A percentile compares a stretch with the other conserved stretches of the same genome.
Conservation (phyloP, 2,797 vertebrate genomes). For the Cryptoprocta ferox region DNA sequence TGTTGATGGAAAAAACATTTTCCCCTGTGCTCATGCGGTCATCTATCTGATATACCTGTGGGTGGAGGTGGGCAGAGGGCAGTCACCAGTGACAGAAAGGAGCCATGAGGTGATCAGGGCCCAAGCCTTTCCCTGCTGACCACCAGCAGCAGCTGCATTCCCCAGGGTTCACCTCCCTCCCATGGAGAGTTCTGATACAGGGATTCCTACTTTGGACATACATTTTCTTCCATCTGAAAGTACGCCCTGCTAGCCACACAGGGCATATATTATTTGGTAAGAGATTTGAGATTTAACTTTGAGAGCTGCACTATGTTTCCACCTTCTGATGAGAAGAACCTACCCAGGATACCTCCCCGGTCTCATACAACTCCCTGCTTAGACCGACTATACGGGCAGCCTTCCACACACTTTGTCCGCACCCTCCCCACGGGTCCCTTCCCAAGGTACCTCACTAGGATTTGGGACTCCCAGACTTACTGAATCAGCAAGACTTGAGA, state of each 20-base stretch:
- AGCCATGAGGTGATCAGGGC: slow-evolving; percentile 74
- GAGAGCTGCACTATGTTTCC: background rate
- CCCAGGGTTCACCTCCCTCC: slow-evolving; percentile 56
- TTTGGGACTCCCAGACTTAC: background rate
- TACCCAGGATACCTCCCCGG: background rate
- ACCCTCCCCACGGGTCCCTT: background rate
- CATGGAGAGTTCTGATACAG: background rate
- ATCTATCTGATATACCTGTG: slow-evolving; percentile 70
- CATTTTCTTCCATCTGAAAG: slow-evolving; percentile 36
- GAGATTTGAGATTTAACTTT: slow-evolving; percentile 19
- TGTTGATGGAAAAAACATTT: slow-evolving; percentile 61
- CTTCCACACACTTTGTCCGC: background rate
- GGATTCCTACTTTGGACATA: background rate
- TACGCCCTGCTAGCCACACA: background rate
- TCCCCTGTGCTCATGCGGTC: slow-evolving; percentile 58
- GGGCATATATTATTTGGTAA: background rate
- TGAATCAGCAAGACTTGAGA: background rate
- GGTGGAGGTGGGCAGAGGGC: slow-evolving; percentile 74
- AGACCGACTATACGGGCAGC: rapidly evolving
- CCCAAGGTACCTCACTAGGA: background rate
- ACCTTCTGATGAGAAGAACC: background rate
- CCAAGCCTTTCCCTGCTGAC: slow-evolving; percentile 22
- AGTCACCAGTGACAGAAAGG: slow-evolving; percentile 55
- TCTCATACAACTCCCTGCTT: background rate
- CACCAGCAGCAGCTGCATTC: slow-evolving; percentile 46